These are phyloP conservation scores for Rhogogaster chlorosoma DNA, from an alignment of 2,888 invertebrate species.

Conservation along the genomic window DNA sequence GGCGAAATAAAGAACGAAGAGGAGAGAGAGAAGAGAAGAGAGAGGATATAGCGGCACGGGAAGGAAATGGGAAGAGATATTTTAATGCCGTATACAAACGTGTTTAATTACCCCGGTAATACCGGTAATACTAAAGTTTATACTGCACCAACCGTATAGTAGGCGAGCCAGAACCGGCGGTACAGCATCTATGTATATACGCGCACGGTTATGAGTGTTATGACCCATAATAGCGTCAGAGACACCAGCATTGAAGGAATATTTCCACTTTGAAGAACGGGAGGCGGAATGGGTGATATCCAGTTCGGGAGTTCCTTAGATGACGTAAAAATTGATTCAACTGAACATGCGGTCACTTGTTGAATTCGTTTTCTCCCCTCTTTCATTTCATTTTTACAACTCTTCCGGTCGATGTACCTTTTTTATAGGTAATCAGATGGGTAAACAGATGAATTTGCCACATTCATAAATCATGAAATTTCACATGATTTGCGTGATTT, in stretches of 20 bases:
- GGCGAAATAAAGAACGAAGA: background rate
- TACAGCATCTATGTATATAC: background rate
- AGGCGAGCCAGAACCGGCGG: background rate
- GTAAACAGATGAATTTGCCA: too few relatives aligned
- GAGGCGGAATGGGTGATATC: background rate
- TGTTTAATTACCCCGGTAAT: conserved; percentile 30
- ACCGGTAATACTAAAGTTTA: conserved; percentile 27
- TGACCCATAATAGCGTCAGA: conserved; percentile 12
- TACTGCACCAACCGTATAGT: background rate
- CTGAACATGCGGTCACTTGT: background rate
- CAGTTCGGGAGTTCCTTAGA: background rate
- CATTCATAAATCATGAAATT: too few relatives aligned
- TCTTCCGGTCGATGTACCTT: background rate
- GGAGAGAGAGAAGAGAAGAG: background rate
- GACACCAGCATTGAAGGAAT: background rate
- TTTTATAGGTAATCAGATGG: too few relatives aligned
- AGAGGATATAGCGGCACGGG: background rate
- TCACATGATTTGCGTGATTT: background rate
- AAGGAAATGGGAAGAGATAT: conserved; percentile 21
- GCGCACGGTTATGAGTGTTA: background rate
- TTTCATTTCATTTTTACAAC: background rate
- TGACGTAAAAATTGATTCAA: background rate
- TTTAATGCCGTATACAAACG: conserved; percentile 20
- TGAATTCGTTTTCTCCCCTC: background rate
- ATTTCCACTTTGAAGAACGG: background rate